Evolutionary conservation across 2,113 vertebrate species (phyloP).

Genomic region (Elephantulus edwardii): DNA sequence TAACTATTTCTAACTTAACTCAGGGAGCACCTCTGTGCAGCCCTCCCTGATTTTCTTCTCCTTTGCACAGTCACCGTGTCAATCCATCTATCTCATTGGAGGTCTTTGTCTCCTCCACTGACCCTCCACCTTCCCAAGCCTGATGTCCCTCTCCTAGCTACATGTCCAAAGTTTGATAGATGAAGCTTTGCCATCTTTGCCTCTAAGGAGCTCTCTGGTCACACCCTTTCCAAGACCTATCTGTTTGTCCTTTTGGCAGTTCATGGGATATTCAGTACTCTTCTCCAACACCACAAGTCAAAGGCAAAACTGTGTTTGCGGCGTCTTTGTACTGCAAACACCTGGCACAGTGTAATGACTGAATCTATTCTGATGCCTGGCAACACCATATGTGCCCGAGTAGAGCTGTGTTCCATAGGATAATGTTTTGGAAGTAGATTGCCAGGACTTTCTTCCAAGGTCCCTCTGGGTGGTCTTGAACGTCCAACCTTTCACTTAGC

Average conservation of each 20-base stretch:
- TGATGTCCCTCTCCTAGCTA: no score
- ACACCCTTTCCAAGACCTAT: no score
- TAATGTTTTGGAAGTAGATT: background rate
- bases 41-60: background rate
- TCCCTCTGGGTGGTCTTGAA: background rate
- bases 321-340: conserved; percentile 12
- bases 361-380: background rate
- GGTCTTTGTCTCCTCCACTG: no score
- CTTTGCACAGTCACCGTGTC: background rate
- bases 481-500: background rate
- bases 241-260: no score
- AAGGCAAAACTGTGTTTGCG: background rate
- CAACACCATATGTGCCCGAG: background rate
- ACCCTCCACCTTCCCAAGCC: no score
- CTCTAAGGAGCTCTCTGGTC: no score
- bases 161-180: no score
- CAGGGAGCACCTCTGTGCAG: background rate
- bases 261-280: no score
- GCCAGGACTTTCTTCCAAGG: background rate
- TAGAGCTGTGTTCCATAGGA: background rate
- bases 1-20: background rate
- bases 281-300: no score
- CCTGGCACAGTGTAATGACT: background rate
- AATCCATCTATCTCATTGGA: no score
- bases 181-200: no score